Evolutionary conservation across 2,888 invertebrate genomes (phyloP).

Genomic region (Microplitis manilae): DNA sequence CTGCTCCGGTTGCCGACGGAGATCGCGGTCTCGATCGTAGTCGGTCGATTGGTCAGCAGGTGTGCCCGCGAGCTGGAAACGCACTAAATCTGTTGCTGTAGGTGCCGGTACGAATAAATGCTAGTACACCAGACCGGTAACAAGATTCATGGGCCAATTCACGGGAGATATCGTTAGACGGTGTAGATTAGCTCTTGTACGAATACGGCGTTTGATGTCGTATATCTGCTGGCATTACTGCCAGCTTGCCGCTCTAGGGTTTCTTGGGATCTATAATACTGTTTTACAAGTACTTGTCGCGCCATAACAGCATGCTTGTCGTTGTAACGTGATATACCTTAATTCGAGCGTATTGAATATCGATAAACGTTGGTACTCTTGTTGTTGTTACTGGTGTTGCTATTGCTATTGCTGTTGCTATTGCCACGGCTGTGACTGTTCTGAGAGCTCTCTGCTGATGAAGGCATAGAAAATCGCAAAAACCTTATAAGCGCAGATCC

Average conservation of each 20-base stretch:
- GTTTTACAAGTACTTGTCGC: not conserved
- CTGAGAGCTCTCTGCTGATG: not conserved
- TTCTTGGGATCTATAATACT: not conserved
- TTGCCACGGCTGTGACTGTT: too few relatives aligned
- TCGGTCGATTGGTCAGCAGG: constrained; percentile 48
- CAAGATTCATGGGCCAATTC: constrained; percentile 64
- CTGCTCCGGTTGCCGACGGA: not conserved
- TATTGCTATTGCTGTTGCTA: too few relatives aligned
- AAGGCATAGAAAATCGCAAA: constrained; percentile 26
- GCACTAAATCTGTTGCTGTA: constrained; percentile 63
- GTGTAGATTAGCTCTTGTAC: constrained; percentile 55
- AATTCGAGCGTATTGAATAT: constrained; percentile 35
- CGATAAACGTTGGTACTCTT: constrained; percentile 41
- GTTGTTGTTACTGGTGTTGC: not conserved
- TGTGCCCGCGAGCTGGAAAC: constrained; percentile 56
- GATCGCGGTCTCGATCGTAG: not conserved
- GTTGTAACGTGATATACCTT: constrained; percentile 19
- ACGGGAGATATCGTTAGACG: constrained; percentile 60
- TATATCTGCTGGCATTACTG: constrained; percentile 51
- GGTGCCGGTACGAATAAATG: constrained; percentile 61
- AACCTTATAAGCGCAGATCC: constrained; percentile 37
- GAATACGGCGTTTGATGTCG: constrained; percentile 57
- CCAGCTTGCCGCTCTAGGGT: not conserved
- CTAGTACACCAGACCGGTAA: constrained; percentile 33
- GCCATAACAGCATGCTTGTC: not conserved